Conservation (phyloP, 2,113 vertebrate species). For the Ondatra zibethicus region DNA sequence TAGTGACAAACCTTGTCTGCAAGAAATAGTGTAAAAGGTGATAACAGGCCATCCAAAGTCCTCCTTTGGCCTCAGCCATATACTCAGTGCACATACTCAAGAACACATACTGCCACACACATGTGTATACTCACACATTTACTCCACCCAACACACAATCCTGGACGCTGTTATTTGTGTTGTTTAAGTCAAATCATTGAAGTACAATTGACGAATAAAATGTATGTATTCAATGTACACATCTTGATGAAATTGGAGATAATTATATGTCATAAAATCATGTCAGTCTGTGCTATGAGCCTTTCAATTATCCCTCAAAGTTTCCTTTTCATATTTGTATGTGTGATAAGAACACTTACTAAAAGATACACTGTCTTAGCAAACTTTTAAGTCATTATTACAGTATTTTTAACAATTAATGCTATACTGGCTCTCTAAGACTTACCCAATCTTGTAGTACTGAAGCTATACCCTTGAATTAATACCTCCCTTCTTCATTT, state of each 20-base stretch:
- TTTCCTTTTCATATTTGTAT: background rate
- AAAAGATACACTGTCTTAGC: background rate
- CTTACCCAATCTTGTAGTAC: background rate
- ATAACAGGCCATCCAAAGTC: background rate
- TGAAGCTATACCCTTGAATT: background rate
- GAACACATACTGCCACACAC: background rate
- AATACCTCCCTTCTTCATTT: background rate
- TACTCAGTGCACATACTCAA: background rate
- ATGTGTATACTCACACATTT: background rate
- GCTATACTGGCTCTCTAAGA: background rate
- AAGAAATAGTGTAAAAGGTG: background rate
- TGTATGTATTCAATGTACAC: background rate
- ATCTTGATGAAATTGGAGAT: background rate
- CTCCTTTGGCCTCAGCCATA: background rate
- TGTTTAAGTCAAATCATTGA: background rate
- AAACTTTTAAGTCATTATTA: background rate
- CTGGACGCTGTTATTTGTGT: background rate
- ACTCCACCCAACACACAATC: background rate
- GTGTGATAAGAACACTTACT: background rate
- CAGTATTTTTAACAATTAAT: background rate
- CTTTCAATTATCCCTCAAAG: background rate
- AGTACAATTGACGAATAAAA: background rate
- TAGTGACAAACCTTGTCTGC: background rate
- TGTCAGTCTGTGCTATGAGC: background rate
- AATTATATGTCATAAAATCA: background rate